A percentile compares a stretch with the other conserved stretches of the same genome.
phyloP scores from a whole-genome alignment of 2,797 vertebrate genomes.

The Okamejei kenojei region DNA sequence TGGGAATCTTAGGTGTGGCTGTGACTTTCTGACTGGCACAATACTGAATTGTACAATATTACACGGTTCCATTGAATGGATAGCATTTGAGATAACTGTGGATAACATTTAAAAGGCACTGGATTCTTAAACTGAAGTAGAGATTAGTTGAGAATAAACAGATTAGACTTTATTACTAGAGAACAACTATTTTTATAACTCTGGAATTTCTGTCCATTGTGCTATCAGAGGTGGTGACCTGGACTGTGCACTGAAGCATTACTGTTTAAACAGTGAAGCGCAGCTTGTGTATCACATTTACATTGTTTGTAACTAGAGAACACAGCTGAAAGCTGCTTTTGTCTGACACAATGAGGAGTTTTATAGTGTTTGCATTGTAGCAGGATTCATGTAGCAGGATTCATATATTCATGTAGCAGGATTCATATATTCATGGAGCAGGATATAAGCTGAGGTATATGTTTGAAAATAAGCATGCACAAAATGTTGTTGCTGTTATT shows the following conservation, averaged over 20 bases:
- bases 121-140: neutral
- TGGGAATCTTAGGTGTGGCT: neutral
- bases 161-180: neutral
- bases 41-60: neutral
- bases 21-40: neutral
- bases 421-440: no score
- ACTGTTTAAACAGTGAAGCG: neutral
- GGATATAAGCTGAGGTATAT: neutral
- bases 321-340: slow-evolving; percentile 2
- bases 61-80: neutral
- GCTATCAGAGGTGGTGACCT: neutral
- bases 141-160: neutral
- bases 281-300: slow-evolving; percentile 8
- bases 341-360: slow-evolving; percentile 4
- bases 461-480: neutral
- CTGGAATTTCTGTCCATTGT: neutral
- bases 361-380: neutral
- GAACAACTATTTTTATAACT: neutral
- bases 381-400: neutral
- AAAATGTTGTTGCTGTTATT: neutral
- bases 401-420: neutral
- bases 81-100: neutral
- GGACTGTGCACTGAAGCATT: neutral
- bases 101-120: neutral
- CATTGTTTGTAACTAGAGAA: slow-evolving; percentile 1